phyloP scores from a whole-genome alignment of 2,888 invertebrate species.

The Tachina lurida region DNA sequence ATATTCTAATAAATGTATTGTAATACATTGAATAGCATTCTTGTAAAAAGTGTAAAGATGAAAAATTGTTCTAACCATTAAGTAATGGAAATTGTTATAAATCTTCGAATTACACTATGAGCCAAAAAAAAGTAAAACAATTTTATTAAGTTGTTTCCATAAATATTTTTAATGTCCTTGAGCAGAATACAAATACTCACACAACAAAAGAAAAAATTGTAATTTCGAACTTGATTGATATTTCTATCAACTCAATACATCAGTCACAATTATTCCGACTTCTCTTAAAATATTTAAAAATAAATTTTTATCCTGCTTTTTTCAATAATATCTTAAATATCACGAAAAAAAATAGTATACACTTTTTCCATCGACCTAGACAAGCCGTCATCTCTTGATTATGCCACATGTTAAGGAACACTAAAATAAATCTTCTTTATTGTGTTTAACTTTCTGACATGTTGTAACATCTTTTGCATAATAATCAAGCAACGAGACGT shows the following conservation, averaged over 20 bases:
- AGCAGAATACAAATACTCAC: no score
- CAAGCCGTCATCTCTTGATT: conserved; percentile 13
- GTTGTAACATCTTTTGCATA: conserved; percentile 47
- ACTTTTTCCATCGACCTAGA: conserved; percentile 4
- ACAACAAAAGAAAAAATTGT: no score
- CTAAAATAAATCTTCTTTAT: conserved; percentile 48
- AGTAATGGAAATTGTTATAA: neutral
- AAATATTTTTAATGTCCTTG: no score
- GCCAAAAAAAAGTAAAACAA: neutral
- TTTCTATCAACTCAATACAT: no score
- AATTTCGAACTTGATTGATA: no score
- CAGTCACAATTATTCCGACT: no score
- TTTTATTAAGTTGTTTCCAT: no score
- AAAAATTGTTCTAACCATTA: conserved; percentile 5
- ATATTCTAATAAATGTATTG: neutral
- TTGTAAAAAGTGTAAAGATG: conserved; percentile 7
- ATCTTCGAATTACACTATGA: conserved; percentile 18
- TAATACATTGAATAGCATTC: neutral
- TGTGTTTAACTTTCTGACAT: conserved; percentile 37
- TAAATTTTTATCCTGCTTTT: neutral
- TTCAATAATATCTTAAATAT: neutral
- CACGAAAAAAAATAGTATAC: no score
- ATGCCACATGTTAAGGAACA: conserved; percentile 19
- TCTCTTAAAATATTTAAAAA: no score
- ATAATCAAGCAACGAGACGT: conserved; percentile 22